Base-by-base conservation (phyloP, 1,140 invertebrate genomes). In the Macrocentrus cingulum region DNA sequence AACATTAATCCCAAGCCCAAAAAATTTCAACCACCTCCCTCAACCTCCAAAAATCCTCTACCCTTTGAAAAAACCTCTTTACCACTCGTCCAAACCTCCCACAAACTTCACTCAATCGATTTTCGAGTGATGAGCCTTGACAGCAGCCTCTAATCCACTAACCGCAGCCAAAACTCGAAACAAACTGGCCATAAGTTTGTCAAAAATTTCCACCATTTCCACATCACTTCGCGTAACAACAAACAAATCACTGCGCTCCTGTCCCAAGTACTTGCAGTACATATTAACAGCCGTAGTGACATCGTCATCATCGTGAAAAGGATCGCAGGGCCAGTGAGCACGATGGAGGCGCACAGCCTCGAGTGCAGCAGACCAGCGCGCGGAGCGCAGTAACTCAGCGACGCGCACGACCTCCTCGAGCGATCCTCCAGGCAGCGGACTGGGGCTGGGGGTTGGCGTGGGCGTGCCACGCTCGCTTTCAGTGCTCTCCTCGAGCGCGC, bases 221-320 rank as follows among this genome's bases (percentile, higher is more conserved):
- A 82, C 74, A 57, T 86, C 83, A n/a, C 78, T 74, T 42, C 79
- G 71, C 2, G 84, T 86, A 29, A 88, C 76, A n/a, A 87, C 83
- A 64, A 87, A 84, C 36, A 86, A 74, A 72, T 85, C 85, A 85
- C 69, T 7, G 16, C 84, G 84, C 62, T 89, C 86, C 63, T 87
- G 84, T 32, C 87, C 83, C 53, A 89, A 70, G 63, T 88, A 83
- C 64, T 82, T 84, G 66, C 88, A 90, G 70, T 88, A 91, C 60
- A 89, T 84, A 74, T 85, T 87, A 36, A 90, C 79, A 49, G 89
- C 82, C 7, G 84, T 84, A n/a, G 85, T 82, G 7, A 90, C 80
- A 59, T 90, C 84, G 9, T 83, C 82, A 19, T 80, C 77, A 53
- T 84, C 82, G 36, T 79, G 75, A 36, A 83, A 83, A n/a, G 80